Evolutionary conservation across 2,797 vertebrate genomes (phyloP).

Genomic region (Knipowitschia caucasica): DNA sequence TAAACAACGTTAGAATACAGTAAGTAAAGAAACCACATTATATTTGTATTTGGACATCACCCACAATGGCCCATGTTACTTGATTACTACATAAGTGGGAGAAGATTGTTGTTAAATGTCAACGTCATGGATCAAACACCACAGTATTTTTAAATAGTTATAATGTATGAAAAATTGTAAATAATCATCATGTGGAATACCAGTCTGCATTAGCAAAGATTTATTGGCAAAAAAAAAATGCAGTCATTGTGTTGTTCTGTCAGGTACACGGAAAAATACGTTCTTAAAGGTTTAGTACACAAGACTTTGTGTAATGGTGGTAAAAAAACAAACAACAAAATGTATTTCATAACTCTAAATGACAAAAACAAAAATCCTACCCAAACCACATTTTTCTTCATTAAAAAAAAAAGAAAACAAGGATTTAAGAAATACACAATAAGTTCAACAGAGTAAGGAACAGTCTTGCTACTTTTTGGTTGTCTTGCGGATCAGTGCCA

Average conservation of each 20-base stretch:
- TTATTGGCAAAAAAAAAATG: slow-evolving; percentile 54
- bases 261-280: slow-evolving; percentile 37
- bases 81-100: too few relatives aligned
- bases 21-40: too few relatives aligned
- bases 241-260: slow-evolving; percentile 35
- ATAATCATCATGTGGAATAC: slow-evolving; percentile 22
- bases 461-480: slow-evolving; percentile 90
- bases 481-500: slow-evolving; percentile 98
- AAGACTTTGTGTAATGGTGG: slow-evolving; percentile 31
- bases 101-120: too few relatives aligned
- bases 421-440: slow-evolving; percentile 19
- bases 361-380: slow-evolving; percentile 26
- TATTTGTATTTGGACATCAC: too few relatives aligned
- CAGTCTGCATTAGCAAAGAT: slow-evolving; percentile 40
- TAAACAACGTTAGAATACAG: too few relatives aligned
- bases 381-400: slow-evolving; percentile 15
- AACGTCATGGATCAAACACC: too few relatives aligned
- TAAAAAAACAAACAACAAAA: slow-evolving; percentile 49
- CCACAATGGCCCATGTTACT: too few relatives aligned
- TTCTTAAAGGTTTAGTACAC: slow-evolving; percentile 31
- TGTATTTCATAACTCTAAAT: slow-evolving; percentile 36
- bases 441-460: slow-evolving; percentile 23
- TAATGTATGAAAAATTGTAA: slow-evolving; percentile 14
- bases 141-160: slow-evolving; percentile 29
- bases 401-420: slow-evolving; percentile 11